Percentiles rank a stretch among this genome's conserved stretches.
Evolutionary conservation across 1,140 invertebrate genomes (phyloP).

Genomic region (Thaumetopoea pityocampa): DNA sequence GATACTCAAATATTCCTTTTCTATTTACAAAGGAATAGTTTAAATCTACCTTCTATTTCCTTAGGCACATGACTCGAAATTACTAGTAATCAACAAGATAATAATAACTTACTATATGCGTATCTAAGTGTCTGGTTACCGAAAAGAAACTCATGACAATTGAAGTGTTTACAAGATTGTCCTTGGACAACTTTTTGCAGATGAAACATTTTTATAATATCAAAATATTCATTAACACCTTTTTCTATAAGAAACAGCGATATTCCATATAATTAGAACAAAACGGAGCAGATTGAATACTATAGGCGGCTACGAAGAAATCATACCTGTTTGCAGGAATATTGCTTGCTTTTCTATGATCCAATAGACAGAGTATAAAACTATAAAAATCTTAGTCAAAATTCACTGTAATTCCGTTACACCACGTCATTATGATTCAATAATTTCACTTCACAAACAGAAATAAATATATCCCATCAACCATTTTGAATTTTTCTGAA

Average conservation of each 20-base stretch:
- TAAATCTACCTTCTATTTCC: conserved; percentile 1
- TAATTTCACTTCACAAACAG: conserved; percentile 38
- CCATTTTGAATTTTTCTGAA: conserved; percentile 53
- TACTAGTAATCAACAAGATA: conserved; percentile 34
- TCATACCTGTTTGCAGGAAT: conserved; percentile 48
- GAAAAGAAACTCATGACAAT: conserved; percentile 31
- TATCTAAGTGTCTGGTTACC: conserved; percentile 56
- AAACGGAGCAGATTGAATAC: conserved; percentile 50
- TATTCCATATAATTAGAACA: conserved; percentile 20
- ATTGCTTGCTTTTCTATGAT: conserved; percentile 12
- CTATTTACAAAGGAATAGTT: background rate
- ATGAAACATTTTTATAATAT: conserved; percentile 2
- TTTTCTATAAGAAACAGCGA: conserved; percentile 8
- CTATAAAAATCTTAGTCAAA: conserved; percentile 20
- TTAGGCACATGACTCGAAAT: conserved; percentile 5
- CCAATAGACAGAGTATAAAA: conserved; percentile 8
- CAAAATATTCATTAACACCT: conserved; percentile 9
- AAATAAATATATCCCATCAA: conserved; percentile 43
- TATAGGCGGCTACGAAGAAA: conserved; percentile 46
- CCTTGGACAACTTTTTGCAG: conserved; percentile 1
- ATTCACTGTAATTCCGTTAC: conserved; percentile 48
- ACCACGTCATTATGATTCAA: conserved; percentile 59
- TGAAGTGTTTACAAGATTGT: conserved; percentile 19
- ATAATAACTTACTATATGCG: conserved; percentile 59
- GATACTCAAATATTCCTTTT: background rate